Conservation (phyloP, 1,140 invertebrate genomes). For the Lordiphosa clarofinis region DNA sequence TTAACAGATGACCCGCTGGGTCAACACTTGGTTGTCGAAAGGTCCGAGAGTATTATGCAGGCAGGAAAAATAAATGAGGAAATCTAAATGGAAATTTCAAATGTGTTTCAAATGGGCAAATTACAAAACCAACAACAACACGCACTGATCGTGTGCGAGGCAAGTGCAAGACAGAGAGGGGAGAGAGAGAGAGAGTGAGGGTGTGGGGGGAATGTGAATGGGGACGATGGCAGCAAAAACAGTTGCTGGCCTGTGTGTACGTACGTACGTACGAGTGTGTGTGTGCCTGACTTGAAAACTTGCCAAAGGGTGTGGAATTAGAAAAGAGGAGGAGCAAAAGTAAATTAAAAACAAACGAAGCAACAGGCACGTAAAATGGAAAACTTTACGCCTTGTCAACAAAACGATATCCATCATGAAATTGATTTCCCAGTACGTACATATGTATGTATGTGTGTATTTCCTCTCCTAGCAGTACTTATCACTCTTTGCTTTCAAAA, state of each 20-base stretch:
- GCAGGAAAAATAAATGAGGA: conserved; percentile 61
- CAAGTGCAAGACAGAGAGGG: background rate
- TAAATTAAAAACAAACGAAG: conserved; percentile 12
- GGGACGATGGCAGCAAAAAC: conserved; percentile 12
- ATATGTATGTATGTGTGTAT: background rate
- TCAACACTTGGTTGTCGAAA: conserved; percentile 46
- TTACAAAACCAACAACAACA: conserved; percentile 35
- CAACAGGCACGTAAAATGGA: conserved; percentile 9
- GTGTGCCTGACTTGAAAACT: conserved; percentile 47
- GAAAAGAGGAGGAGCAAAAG: conserved; percentile 25
- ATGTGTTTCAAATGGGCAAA: conserved; percentile 68
- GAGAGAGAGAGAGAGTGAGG: background rate
- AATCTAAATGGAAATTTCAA: conserved; percentile 74
- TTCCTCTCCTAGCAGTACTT: no score
- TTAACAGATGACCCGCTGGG: conserved; percentile 63
- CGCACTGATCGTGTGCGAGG: conserved; percentile 27
- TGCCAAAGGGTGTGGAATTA: conserved; percentile 64
- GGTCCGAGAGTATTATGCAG: conserved; percentile 59
- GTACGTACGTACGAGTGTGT: conserved; percentile 1
- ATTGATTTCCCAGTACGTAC: background rate
- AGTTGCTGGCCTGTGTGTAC: conserved; percentile 6
- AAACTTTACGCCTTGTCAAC: background rate
- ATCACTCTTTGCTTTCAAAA: no score
- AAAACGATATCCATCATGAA: background rate
- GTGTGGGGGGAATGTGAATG: conserved; percentile 3